A percentile compares a stretch with the other conserved stretches of the same genome.
These are phyloP conservation scores for Oncorhynchus tshawytscha DNA, from an alignment of 2,113 vertebrate genomes.

Conservation along the genomic window DNA sequence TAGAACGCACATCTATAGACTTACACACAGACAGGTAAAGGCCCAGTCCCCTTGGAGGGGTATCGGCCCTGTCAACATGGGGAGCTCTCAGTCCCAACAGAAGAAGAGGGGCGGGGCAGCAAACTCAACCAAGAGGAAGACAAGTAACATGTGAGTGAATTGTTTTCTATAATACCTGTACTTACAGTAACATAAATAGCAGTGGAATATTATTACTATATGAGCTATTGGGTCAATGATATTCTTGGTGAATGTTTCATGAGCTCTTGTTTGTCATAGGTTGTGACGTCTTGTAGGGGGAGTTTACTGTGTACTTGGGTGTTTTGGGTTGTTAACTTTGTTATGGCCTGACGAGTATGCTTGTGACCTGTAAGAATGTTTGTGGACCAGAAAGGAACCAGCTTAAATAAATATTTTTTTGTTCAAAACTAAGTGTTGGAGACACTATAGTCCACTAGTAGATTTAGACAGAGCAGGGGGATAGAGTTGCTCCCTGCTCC, in stretches of 20 bases:
- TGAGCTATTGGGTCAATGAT: not conserved
- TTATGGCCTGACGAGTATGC: not conserved
- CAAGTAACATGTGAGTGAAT: slow-evolving; percentile 52
- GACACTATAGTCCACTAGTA: not conserved
- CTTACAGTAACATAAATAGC: not conserved
- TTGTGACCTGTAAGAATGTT: not conserved
- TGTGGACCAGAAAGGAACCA: not conserved
- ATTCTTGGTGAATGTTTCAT: not conserved
- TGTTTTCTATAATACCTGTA: not conserved
- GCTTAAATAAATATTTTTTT: not conserved
- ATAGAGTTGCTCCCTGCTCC: too few relatives aligned
- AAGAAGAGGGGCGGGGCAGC: slow-evolving; percentile 37
- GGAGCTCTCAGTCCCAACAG: slow-evolving; percentile 52
- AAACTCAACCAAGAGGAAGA: slow-evolving; percentile 23
- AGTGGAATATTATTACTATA: not conserved
- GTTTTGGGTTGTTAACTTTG: not conserved
- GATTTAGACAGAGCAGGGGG: too few relatives aligned
- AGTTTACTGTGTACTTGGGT: not conserved
- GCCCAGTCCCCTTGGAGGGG: not conserved
- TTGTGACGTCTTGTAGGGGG: not conserved
- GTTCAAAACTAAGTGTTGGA: not conserved
- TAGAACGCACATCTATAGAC: not conserved
- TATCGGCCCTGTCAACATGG: slow-evolving; percentile 45
- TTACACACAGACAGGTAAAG: not conserved
- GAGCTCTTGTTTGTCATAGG: not conserved